Evolutionary conservation across 1,140 invertebrate species (phyloP).

Genomic region (Drosophila arizonae): DNA sequence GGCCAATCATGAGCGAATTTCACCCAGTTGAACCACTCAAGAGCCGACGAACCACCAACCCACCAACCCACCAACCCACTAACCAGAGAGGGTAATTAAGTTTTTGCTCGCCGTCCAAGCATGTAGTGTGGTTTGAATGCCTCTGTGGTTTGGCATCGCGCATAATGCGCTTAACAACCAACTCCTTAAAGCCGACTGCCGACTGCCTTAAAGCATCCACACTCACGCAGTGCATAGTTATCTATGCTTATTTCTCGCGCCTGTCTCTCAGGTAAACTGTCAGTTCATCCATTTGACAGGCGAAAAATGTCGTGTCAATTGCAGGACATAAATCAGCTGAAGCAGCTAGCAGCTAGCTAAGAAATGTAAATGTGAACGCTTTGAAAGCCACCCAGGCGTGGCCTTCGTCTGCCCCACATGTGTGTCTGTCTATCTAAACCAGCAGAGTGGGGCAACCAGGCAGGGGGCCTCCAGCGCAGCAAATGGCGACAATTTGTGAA

Average conservation of each 20-base stretch:
- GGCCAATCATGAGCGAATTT: slow-evolving; percentile 55
- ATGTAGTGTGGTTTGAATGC: slow-evolving; percentile 14
- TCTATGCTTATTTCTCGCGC: background rate
- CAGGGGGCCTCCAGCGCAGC: slow-evolving; percentile 22
- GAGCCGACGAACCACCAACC: too few species aligned
- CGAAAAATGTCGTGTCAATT: slow-evolving; percentile 72
- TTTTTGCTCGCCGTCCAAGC: slow-evolving; percentile 48
- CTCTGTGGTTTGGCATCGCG: slow-evolving; percentile 45
- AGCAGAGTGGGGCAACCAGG: background rate
- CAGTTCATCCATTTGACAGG: slow-evolving; percentile 54
- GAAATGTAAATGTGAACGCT: slow-evolving; percentile 60
- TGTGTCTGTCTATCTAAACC: slow-evolving; percentile 13
- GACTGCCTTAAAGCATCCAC: slow-evolving; percentile 25
- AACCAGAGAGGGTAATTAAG: slow-evolving; percentile 72
- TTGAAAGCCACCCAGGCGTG: slow-evolving; percentile 30
- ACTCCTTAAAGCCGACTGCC: slow-evolving; percentile 47
- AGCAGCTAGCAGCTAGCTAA: slow-evolving; percentile 31
- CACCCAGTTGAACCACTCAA: slow-evolving; percentile 28
- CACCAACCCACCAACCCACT: slow-evolving; percentile 10
- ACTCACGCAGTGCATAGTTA: background rate
- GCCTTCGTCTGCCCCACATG: slow-evolving; percentile 25
- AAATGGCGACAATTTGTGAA: slow-evolving; percentile 78
- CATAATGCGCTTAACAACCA: slow-evolving; percentile 31
- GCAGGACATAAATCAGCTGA: slow-evolving; percentile 65
- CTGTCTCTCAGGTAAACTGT: slow-evolving; percentile 29